These are phyloP conservation scores for Neelides sp. DNA, from an alignment of 1,140 invertebrate genomes.

Conservation along the genomic window DNA sequence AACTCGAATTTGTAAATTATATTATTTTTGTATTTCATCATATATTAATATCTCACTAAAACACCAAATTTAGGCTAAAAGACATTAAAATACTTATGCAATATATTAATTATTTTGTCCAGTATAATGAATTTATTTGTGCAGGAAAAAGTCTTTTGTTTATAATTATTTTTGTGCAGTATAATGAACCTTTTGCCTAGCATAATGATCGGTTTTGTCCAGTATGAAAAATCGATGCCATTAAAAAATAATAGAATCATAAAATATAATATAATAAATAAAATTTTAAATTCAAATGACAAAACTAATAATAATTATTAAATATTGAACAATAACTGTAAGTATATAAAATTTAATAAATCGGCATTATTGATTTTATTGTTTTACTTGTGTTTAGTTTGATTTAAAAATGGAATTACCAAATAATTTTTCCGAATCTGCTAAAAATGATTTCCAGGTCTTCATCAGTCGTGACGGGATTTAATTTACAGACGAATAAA, in stretches of 20 bases:
- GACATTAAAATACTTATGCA: no score
- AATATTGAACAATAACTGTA: neutral
- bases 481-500: conserved; percentile 98
- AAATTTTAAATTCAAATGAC: conserved; percentile 9
- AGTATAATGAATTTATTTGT: no score
- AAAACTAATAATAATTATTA: conserved; percentile 4
- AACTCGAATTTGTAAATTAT: no score
- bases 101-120: no score
- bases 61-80: no score
- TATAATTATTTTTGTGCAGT: no score
- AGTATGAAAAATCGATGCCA: neutral
- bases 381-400: neutral
- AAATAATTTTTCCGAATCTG: conserved; percentile 83
- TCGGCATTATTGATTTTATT: neutral
- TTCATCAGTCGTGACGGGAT: conserved; percentile 95
- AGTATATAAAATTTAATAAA: neutral
- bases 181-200: no score
- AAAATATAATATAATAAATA: conserved; percentile 5
- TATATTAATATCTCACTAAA: no score
- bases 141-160: no score
- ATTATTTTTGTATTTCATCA: no score
- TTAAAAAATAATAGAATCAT: conserved; percentile 19
- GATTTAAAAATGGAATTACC: conserved; percentile 38
- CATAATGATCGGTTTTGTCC: no score
- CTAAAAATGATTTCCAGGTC: conserved; percentile 97